These are phyloP conservation scores for Cebidichthys violaceus DNA, from an alignment of 2,113 vertebrate genomes.

Conservation along the genomic window DNA sequence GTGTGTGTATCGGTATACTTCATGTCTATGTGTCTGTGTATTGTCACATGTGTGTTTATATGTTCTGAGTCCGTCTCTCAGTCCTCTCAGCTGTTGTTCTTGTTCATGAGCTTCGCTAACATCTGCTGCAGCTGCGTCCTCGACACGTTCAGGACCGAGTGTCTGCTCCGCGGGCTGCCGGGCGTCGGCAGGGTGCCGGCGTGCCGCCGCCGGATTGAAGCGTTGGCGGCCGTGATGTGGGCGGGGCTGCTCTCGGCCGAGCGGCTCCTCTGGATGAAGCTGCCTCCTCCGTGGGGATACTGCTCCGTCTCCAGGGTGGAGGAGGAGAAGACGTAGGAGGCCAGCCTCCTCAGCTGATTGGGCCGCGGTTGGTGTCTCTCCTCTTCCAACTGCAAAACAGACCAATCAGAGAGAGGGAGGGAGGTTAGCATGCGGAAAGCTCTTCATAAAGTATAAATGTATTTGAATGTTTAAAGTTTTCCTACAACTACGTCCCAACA, in stretches of 20 bases:
- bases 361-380: constrained; percentile 93
- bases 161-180: constrained; percentile 94
- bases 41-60: constrained; percentile 57
- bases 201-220: constrained; percentile 68
- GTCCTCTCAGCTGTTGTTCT: constrained; percentile 88
- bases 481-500: constrained; percentile 55
- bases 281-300: constrained; percentile 89
- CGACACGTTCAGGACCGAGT: constrained; percentile 93
- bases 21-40: constrained; percentile 60
- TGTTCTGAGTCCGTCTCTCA: constrained; percentile 35
- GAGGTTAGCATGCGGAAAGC: constrained; percentile 83
- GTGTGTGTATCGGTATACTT: constrained; percentile 12
- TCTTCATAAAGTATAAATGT: not conserved
- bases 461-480: constrained; percentile 1
- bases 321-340: constrained; percentile 99
- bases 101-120: constrained; percentile 97
- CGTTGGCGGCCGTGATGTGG: constrained; percentile 84
- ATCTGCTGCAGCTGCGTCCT: constrained; percentile 97
- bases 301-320: constrained; percentile 98
- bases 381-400: constrained; percentile 96
- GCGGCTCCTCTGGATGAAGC: constrained; percentile 99
- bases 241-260: constrained; percentile 98
- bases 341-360: constrained; percentile 98
- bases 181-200: constrained; percentile 74
- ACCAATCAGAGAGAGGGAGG: constrained; percentile 96